Evolutionary conservation across 2,113 vertebrate genomes (phyloP), one percentile per base, ranked within the genome.

Genomic region (Chloropsis hardwickii): DNA sequence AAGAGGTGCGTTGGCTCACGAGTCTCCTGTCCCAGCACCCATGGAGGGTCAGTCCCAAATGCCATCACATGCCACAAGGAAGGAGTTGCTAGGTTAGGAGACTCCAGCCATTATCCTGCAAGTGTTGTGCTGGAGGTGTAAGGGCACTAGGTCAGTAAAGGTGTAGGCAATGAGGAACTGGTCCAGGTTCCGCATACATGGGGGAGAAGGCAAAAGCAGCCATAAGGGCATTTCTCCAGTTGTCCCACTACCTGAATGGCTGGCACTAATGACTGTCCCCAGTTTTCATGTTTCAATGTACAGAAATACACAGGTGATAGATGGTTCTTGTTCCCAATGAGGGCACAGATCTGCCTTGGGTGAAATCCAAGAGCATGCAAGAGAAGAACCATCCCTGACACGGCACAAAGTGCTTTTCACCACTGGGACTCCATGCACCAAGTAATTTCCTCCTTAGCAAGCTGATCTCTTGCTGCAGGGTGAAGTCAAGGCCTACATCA

Each of bases 1-100:
- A 15, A 51, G 69, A 47, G 24, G 23, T 37, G 14, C 0, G 0
- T 10, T 61, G 39, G 22, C 20, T 92, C 72, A 71, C 3, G 7
- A 91, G 29, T 23, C 13, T 73, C 64, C 45, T 6, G 2, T 83
- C 47, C n/a, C 14, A 24, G n/a, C 19, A n/a, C 40, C 62, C 18
- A 0, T 28, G 31, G 58, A 61, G 72, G 28, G 18, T 67, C 65
- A 89, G 64, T 31, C 72, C 45, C 5, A 2, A 81, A 65, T 18
- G 10, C 57, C 29, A 39, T 20, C 45, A 21, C 8, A 7, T n/a
- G 50, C 21, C 40, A 22, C 1, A 5, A 21, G 62, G 16, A 71
- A 66, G 39, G 80, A 65, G 23, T 11, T 58, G n/a, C 47, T 48
- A 25, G 28, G 27, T 25, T 24, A 14, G 61, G 47, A 74, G 37